These are phyloP conservation scores for Euborellia annulipes DNA, from an alignment of 1,140 invertebrate species.

Conservation along the genomic window DNA sequence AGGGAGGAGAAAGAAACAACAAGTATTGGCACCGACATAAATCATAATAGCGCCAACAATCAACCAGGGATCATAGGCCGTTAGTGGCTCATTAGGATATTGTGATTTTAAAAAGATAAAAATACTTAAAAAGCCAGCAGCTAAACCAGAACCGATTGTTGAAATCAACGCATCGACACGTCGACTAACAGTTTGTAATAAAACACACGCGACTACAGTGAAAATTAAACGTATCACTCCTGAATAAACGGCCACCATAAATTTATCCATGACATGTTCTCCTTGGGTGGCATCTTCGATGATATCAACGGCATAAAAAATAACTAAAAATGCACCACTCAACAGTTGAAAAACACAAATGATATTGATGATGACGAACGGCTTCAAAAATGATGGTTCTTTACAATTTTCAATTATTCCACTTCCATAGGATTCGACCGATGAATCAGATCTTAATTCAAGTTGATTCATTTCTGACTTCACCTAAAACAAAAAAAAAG, in stretches of 20 bases:
- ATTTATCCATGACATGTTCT: constrained; percentile 24
- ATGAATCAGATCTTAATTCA: constrained; percentile 16
- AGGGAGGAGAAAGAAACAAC: constrained; percentile 51
- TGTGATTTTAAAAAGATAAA: neutral
- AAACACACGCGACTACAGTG: constrained; percentile 40
- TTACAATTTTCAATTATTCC: too few relatives aligned
- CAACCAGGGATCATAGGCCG: constrained; percentile 20
- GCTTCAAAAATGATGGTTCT: constrained; percentile 43
- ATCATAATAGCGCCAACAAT: constrained; percentile 36
- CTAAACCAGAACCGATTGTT: constrained; percentile 35
- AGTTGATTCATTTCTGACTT: constrained; percentile 19
- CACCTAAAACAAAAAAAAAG: constrained; percentile 13
- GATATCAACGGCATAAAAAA: constrained; percentile 58
- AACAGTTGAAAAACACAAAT: constrained; percentile 54
- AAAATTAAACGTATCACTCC: constrained; percentile 43
- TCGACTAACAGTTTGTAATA: constrained; percentile 42
- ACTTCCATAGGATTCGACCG: constrained; percentile 5
- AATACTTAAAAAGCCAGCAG: constrained; percentile 18
- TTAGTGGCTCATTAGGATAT: neutral
- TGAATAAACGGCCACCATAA: constrained; percentile 43
- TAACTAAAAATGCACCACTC: constrained; percentile 52
- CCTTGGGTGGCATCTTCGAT: constrained; percentile 35
- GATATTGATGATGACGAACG: constrained; percentile 47
- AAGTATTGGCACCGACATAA: constrained; percentile 51
- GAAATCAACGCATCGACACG: constrained; percentile 44